A percentile compares a stretch with the other conserved stretches of the same genome.
Conservation (phyloP, 2,888 invertebrate genomes). For the Synanthedon formicaeformis region DNA sequence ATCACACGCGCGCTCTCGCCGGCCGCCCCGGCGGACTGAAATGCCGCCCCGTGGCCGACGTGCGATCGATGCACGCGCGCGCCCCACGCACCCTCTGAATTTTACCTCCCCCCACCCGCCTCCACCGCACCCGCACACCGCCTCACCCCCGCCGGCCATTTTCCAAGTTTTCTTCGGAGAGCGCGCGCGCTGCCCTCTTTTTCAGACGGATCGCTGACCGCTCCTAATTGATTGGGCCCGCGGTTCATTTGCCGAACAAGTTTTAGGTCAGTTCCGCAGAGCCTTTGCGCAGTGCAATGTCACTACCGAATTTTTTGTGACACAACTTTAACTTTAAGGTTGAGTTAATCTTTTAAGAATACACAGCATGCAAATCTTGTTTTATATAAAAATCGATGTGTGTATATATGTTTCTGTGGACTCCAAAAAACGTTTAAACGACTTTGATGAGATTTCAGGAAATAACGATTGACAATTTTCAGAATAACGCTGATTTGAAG, state of each 20-base stretch:
- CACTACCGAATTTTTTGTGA: background rate
- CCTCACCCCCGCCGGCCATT: constrained; percentile 42
- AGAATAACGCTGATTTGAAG: no score
- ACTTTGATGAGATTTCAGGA: no score
- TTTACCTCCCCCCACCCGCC: constrained; percentile 10
- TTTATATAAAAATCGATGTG: no score
- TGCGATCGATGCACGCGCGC: constrained; percentile 48
- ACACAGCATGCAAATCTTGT: no score
- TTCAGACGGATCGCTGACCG: constrained; percentile 67
- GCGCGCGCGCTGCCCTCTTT: constrained; percentile 71
- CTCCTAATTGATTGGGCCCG: constrained; percentile 65
- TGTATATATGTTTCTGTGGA: no score
- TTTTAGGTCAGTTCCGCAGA: constrained; percentile 66
- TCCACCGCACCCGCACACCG: constrained; percentile 35
- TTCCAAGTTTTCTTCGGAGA: constrained; percentile 66
- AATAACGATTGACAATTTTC: no score
- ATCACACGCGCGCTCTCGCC: constrained; percentile 68
- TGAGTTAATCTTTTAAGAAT: no score
- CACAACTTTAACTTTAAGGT: no score
- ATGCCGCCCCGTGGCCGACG: constrained; percentile 23
- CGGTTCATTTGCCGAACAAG: constrained; percentile 55
- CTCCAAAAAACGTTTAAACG: no score
- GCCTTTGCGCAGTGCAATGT: constrained; percentile 27
- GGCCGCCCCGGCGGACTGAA: constrained; percentile 68
- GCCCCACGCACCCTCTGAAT: constrained; percentile 48